Evolutionary conservation across 2,888 invertebrate genomes (phyloP), one percentile per base, ranked within the genome.

Genomic region (Phalera bucephala): DNA sequence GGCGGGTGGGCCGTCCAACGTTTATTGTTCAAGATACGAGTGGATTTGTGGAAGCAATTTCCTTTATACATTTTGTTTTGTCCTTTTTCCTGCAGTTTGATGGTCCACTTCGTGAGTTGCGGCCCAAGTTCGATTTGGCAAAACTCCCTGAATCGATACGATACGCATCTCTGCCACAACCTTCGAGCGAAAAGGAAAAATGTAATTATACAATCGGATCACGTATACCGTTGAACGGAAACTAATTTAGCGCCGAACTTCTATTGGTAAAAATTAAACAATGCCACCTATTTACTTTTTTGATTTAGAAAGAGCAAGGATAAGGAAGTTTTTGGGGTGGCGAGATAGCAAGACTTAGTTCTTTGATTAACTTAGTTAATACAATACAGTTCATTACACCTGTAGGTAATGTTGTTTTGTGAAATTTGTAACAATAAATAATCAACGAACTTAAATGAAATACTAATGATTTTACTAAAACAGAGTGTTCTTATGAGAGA

Each of bases 1-100:
- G 85, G 86, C 72, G 81, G 79, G 72, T 77, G 76, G 68, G 69
- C 81, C 80, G 78, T 76, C 82, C 68, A 74, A 84, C 86, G 78
- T 89, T 88, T 89, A 89, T 87, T 88, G 89, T 82, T 80, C 79
- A 79, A 88, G 89, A 89, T 88, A 89, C 83, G 86, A 89, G 85
- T 89, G 85, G 87, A 89, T 89, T 89, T 88, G 89, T 88, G 87
- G 86, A 88, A 87, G 87, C 89, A 88, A 89, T 89, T 88, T 89
- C 87, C 89, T 88, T 85, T 89, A 88, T 89, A 87, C 87, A 87
- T 89, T 89, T 89, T 88, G 89, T 88, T 88, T 87, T 88, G 88
- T 89, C 87, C 88, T 84, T 86, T 84, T 86, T 79, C 84, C 72
- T 82, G 76, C 86, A 87, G 85, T 87, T 88, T 88, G 87, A 88